A percentile compares a stretch with the other conserved stretches of the same genome.
These are phyloP conservation scores for Podilymbus podiceps DNA, from an alignment of 2,113 vertebrate species.

Conservation along the genomic window DNA sequence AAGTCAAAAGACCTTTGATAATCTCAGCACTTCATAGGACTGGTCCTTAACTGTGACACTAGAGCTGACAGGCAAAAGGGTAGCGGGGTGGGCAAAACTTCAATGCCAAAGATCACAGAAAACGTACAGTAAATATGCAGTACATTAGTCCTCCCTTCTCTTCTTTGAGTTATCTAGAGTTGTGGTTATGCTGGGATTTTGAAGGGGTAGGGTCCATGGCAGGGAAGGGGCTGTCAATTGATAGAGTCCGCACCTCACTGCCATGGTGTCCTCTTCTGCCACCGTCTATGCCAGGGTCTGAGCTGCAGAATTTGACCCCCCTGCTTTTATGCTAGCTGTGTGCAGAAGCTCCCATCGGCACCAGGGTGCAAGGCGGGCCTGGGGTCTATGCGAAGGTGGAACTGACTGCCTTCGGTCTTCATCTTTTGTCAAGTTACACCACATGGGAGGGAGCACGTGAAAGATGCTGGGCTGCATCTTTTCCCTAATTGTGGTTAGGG, in stretches of 20 bases:
- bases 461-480: not conserved
- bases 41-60: not conserved
- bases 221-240: not conserved
- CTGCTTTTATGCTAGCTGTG: not conserved
- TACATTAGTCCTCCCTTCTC: not conserved
- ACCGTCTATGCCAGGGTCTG: not conserved
- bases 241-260: not conserved
- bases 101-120: not conserved
- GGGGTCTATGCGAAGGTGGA: not conserved
- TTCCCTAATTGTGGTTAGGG: not conserved
- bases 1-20: not conserved
- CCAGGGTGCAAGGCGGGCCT: rapidly evolving
- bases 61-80: not conserved
- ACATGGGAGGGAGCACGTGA: not conserved
- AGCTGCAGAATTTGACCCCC: not conserved
- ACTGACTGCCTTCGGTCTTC: not conserved
- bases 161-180: not conserved
- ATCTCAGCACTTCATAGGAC: not conserved
- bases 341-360: not conserved
- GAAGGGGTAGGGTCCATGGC: not conserved
- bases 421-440: not conserved
- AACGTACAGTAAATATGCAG: not conserved
- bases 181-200: not conserved
- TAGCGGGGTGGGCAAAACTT: not conserved
- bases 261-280: not conserved